A percentile compares a stretch with the other conserved stretches of the same genome.
Evolutionary conservation across 2,888 invertebrate genomes (phyloP).

Genomic region (Nomada lathburiana): DNA sequence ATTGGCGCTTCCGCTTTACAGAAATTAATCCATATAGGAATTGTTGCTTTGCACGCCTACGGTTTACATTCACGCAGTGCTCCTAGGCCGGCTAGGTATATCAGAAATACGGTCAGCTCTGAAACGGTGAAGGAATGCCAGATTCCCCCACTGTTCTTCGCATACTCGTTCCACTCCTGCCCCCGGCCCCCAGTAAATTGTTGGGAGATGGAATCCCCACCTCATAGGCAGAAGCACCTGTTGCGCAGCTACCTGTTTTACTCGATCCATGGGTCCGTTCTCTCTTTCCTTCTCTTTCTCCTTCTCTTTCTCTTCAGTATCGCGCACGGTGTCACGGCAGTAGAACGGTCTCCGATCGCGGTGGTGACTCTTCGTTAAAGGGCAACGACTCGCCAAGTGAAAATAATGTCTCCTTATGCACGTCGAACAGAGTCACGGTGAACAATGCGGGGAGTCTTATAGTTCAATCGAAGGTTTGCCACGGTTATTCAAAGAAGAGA

Average conservation of each 20-base stretch:
- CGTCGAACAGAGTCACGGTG: constrained; percentile 41
- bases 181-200: constrained; percentile 37
- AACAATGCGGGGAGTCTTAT: constrained; percentile 33
- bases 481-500: constrained; percentile 38
- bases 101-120: constrained; percentile 58
- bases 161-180: constrained; percentile 32
- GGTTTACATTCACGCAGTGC: constrained; percentile 46
- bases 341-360: constrained; percentile 46
- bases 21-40: constrained; percentile 34
- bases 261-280: constrained; percentile 66
- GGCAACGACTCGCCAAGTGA: constrained; percentile 53
- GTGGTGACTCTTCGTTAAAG: constrained; percentile 54
- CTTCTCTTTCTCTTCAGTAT: constrained; percentile 64
- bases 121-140: constrained; percentile 60
- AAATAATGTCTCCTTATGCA: constrained; percentile 56
- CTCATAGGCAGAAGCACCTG: constrained; percentile 79
- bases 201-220: constrained; percentile 50
- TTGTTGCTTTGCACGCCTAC: constrained; percentile 48
- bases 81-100: constrained; percentile 48
- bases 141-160: constrained; percentile 29
- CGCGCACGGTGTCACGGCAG: constrained; percentile 72
- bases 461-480: not conserved
- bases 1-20: constrained; percentile 3
- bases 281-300: constrained; percentile 43
- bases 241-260: constrained; percentile 82